phyloP scores from a whole-genome alignment of 2,113 vertebrate species.

The Microcebus ravelobensis region DNA sequence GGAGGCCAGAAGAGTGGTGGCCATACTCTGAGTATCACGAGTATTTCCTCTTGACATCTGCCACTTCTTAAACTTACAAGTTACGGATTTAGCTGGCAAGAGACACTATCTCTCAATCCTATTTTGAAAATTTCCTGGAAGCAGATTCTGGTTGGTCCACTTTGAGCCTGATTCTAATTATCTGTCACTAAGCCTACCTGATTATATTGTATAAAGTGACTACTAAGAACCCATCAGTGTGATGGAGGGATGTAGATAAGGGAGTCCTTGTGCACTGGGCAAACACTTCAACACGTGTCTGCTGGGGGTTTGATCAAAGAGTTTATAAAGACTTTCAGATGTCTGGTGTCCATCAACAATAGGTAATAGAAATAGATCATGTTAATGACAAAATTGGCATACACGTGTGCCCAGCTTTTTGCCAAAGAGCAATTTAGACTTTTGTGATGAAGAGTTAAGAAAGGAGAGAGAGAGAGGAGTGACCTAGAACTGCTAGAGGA shows the following conservation, averaged over 20 bases:
- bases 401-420: not conserved
- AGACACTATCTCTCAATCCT: not conserved
- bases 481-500: not conserved
- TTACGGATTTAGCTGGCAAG: not conserved
- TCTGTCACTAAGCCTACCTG: not conserved
- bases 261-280: no score
- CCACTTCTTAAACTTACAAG: not conserved
- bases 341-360: not conserved
- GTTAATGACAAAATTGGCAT: not conserved
- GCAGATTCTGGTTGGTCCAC: not conserved
- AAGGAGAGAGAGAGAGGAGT: not conserved
- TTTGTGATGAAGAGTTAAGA: not conserved
- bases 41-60: not conserved
- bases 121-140: not conserved
- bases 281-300: not conserved
- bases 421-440: not conserved
- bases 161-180: not conserved
- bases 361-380: not conserved
- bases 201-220: not conserved
- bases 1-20: not conserved
- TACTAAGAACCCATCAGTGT: not conserved
- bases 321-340: not conserved
- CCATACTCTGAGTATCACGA: not conserved
- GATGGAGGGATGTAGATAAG: not conserved
- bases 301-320: not conserved